phyloP scores from a whole-genome alignment of 2,888 invertebrate genomes.

The Cheilosia vulpina region DNA sequence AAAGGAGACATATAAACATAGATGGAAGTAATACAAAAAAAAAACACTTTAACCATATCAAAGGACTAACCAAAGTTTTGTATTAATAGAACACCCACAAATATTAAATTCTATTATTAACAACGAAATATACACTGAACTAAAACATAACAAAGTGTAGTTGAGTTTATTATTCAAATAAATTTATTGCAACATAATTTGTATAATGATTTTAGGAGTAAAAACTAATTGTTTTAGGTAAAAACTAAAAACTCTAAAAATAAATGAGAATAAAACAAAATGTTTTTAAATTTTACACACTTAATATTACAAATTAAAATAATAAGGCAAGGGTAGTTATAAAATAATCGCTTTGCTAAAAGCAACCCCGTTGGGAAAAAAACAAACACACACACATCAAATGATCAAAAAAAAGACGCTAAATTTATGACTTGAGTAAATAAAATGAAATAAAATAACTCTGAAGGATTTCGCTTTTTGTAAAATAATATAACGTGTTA shows the following conservation, averaged over 20 bases:
- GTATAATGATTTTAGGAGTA: slow-evolving; percentile 25
- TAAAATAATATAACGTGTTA: slow-evolving; percentile 67
- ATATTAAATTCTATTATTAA: slow-evolving; percentile 63
- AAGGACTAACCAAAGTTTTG: slow-evolving; percentile 52
- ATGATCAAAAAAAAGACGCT: slow-evolving; percentile 4
- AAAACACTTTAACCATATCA: slow-evolving; percentile 68
- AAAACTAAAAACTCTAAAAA: not conserved
- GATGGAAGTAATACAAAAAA: slow-evolving; percentile 27
- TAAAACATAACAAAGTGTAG: slow-evolving; percentile 36
- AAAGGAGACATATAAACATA: slow-evolving; percentile 47
- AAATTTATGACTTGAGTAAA: slow-evolving; percentile 1
- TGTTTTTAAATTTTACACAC: slow-evolving; percentile 77
- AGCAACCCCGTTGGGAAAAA: slow-evolving; percentile 70
- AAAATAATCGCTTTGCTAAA: slow-evolving; percentile 65
- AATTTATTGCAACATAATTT: slow-evolving; percentile 52
- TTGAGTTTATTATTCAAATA: slow-evolving; percentile 50
- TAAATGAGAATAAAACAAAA: slow-evolving; percentile 68
- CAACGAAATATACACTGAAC: slow-evolving; percentile 69
- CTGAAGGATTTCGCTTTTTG: slow-evolving; percentile 68
- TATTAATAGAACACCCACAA: slow-evolving; percentile 45
- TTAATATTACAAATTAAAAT: slow-evolving; percentile 74
- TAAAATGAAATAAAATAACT: slow-evolving; percentile 28
- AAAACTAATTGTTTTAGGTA: slow-evolving; percentile 20
- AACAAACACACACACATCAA: slow-evolving; percentile 72
- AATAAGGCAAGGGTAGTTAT: slow-evolving; percentile 37